A percentile compares a stretch with the other conserved stretches of the same genome.
phyloP scores from a whole-genome alignment of 2,797 vertebrate genomes.

The Cirrhinus molitorella region DNA sequence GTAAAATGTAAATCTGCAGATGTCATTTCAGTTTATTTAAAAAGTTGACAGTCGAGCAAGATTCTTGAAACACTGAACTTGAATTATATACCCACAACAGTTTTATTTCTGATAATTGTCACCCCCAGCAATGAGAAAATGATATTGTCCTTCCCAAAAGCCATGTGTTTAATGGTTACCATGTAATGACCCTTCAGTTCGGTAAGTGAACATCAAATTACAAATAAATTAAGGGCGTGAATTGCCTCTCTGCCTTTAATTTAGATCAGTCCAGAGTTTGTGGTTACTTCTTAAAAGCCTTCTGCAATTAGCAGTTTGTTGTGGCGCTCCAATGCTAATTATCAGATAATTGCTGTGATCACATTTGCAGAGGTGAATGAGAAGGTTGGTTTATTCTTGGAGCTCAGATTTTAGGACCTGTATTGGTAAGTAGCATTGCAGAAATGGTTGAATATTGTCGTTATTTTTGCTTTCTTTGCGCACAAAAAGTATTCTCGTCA shows the following conservation, averaged over 20 bases:
- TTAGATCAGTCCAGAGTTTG: conserved; percentile 18
- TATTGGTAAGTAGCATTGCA: not conserved
- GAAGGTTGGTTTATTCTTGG: conserved; percentile 12
- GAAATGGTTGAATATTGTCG: no score
- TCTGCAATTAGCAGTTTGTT: conserved; percentile 26
- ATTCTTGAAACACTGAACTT: not conserved
- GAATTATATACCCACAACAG: not conserved
- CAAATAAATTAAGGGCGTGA: conserved; percentile 18
- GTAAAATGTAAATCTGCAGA: not conserved
- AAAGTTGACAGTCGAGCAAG: not conserved
- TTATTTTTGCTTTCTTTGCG: no score
- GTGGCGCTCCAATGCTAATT: conserved; percentile 28
- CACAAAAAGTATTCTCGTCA: no score
- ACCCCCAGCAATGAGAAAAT: conserved; percentile 11
- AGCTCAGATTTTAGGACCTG: conserved; percentile 16
- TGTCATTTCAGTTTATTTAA: not conserved
- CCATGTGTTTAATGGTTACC: not conserved
- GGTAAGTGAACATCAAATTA: conserved; percentile 28
- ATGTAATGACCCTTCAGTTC: conserved; percentile 19
- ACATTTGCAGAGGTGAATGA: conserved; percentile 21
- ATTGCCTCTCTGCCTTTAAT: conserved; percentile 21
- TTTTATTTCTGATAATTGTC: conserved; percentile 20
- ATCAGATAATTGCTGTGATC: conserved; percentile 27
- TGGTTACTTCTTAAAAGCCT: conserved; percentile 1
- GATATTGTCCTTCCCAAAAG: conserved; percentile 37